A percentile compares a stretch with the other conserved stretches of the same genome.
These are phyloP conservation scores for Agrotis exclamationis DNA, from an alignment of 2,888 invertebrate species.

Conservation along the genomic window DNA sequence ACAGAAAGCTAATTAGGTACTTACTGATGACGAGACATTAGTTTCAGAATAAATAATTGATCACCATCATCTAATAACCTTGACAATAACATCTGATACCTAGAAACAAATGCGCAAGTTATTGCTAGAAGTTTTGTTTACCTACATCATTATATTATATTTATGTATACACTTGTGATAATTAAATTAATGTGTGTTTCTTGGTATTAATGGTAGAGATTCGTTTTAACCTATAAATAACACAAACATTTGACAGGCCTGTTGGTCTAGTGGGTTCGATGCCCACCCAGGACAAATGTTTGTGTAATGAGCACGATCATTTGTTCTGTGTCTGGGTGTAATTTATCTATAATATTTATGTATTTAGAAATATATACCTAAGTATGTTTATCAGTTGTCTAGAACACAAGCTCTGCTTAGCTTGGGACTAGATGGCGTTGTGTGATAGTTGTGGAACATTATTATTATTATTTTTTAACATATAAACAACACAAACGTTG, in stretches of 20 bases:
- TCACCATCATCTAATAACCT: constrained; percentile 32
- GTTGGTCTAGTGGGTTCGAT: too few species aligned
- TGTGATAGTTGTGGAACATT: too few species aligned
- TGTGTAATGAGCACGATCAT: too few species aligned
- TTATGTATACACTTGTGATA: background rate
- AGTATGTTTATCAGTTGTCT: too few species aligned
- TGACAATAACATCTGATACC: constrained; percentile 34
- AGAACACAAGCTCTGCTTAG: too few species aligned
- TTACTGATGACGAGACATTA: background rate
- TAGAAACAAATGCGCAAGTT: constrained; percentile 24
- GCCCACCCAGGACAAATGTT: too few species aligned
- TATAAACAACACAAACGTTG: background rate
- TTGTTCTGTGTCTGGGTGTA: too few species aligned
- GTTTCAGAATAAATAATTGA: constrained; percentile 5
- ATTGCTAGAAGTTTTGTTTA: constrained; percentile 12
- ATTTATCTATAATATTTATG: too few species aligned
- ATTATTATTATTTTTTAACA: too few species aligned
- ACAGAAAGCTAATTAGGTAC: constrained; percentile 9
- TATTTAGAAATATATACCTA: too few species aligned
- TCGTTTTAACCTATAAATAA: background rate
- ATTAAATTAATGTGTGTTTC: constrained; percentile 4
- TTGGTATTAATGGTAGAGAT: background rate
- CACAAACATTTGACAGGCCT: background rate
- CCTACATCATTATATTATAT: background rate
- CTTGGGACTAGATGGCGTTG: too few species aligned